Conservation (phyloP, 2,797 vertebrate genomes). For the Sus cebifrons region DNA sequence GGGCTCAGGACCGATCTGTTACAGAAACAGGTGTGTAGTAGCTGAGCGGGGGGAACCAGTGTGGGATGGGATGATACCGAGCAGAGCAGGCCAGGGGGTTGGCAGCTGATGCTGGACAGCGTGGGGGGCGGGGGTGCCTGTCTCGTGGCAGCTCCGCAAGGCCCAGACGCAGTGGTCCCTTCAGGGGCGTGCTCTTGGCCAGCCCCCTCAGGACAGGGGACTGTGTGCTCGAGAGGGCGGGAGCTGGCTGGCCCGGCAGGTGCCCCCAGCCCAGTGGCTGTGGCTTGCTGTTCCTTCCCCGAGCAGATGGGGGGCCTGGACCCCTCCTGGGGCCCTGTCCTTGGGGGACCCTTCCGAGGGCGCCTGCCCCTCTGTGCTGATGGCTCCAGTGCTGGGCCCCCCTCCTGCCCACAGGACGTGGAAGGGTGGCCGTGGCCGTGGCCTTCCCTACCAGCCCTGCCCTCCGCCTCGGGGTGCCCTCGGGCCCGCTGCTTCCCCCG, state of each 20-base stretch:
- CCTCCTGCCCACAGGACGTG: constrained; percentile 36
- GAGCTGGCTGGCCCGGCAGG: accelerated
- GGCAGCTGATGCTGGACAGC: background rate
- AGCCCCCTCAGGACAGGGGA: accelerated
- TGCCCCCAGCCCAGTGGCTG: accelerated
- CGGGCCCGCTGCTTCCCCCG: constrained; percentile 92
- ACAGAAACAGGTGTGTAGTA: background rate
- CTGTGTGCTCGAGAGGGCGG: accelerated
- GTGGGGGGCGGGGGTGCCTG: accelerated
- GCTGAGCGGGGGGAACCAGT: accelerated
- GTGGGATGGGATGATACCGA: background rate
- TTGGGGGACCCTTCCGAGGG: background rate
- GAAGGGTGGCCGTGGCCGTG: constrained; percentile 75
- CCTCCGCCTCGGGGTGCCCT: constrained; percentile 92
- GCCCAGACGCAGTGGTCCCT: accelerated
- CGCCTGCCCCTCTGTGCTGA: background rate
- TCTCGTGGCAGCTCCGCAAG: accelerated
- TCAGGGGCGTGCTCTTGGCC: accelerated
- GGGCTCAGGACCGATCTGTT: background rate
- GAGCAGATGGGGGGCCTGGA: background rate
- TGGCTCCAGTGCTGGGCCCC: accelerated
- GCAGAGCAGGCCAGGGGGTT: background rate
- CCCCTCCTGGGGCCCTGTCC: background rate
- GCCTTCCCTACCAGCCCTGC: constrained; percentile 88
- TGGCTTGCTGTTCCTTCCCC: background rate